A percentile compares a stretch with the other conserved stretches of the same genome.
Evolutionary conservation across 1,140 invertebrate genomes (phyloP).

Genomic region (Rhyacophila brunnea): DNA sequence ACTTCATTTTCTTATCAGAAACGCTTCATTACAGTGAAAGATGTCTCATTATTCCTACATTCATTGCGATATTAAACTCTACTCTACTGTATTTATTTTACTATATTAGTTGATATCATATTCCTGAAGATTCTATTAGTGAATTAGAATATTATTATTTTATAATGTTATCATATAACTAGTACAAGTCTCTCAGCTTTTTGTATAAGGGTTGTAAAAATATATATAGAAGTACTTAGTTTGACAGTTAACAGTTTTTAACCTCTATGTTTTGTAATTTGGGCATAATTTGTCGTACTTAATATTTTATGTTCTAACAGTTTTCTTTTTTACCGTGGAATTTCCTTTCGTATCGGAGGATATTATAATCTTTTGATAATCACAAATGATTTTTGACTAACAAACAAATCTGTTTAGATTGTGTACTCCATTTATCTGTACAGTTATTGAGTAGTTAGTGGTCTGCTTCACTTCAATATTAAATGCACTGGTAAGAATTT

Average conservation of each 20-base stretch:
- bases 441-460: no score
- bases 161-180: conserved; percentile 6
- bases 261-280: neutral
- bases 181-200: conserved; percentile 29
- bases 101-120: no score
- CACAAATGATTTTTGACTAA: no score
- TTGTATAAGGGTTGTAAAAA: conserved; percentile 11
- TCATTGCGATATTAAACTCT: no score
- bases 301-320: conserved; percentile 1
- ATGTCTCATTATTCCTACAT: conserved; percentile 20
- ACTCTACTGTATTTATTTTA: no score
- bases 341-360: neutral
- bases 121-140: neutral
- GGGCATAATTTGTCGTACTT: neutral
- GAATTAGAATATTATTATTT: neutral
- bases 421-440: no score
- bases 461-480: no score
- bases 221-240: conserved; percentile 11
- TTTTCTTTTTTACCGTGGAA: neutral
- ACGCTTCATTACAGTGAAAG: conserved; percentile 31
- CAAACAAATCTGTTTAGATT: no score
- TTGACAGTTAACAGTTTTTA: conserved; percentile 1
- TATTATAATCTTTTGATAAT: no score
- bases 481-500: no score
- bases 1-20: conserved; percentile 21